phyloP scores from a whole-genome alignment of 2,888 invertebrate genomes.

The Hartigia nigra region DNA sequence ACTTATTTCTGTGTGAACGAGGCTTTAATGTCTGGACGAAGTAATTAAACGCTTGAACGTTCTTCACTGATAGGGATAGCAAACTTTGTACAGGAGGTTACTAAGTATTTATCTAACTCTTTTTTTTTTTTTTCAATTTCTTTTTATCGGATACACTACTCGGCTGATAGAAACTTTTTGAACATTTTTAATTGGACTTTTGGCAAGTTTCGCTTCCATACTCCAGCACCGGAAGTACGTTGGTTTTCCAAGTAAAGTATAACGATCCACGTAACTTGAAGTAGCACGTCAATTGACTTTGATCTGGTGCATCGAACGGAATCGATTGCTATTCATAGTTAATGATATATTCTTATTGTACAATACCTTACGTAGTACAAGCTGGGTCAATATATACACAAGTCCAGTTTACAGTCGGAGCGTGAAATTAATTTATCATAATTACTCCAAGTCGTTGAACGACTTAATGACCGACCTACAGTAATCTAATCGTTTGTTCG shows the following conservation, averaged over 20 bases:
- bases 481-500: background rate
- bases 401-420: background rate
- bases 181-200: background rate
- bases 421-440: background rate
- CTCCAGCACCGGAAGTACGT: background rate
- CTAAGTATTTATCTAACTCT: background rate
- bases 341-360: background rate
- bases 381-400: background rate
- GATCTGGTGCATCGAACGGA: background rate
- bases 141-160: background rate
- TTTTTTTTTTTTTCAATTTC: background rate
- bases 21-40: background rate
- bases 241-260: background rate
- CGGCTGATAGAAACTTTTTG: background rate
- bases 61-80: background rate
- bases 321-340: background rate
- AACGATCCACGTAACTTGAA: background rate
- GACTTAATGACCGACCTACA: background rate
- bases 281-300: background rate
- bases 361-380: background rate
- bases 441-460: background rate
- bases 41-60: constrained; percentile 2
- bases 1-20: background rate
- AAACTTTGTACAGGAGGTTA: background rate
- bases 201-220: background rate